Evolutionary conservation across 2,113 vertebrate genomes (phyloP).

Genomic region (Ailuropoda melanoleuca): DNA sequence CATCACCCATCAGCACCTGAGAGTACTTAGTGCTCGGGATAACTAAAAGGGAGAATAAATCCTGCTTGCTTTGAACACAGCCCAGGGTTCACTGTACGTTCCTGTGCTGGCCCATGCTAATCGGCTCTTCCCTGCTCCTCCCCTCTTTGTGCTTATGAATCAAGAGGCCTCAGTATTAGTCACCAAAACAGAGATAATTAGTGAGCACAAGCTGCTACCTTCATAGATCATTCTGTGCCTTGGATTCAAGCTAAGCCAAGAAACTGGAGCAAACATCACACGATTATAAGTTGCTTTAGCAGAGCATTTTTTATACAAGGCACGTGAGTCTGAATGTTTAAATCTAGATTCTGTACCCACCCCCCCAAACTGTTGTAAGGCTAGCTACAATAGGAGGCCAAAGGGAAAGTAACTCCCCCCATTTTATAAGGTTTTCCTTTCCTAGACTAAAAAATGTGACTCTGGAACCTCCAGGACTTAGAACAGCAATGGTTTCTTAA

Average conservation of each 20-base stretch:
- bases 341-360: conserved; percentile 69
- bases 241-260: conserved; percentile 67
- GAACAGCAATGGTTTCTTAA: conserved; percentile 70
- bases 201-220: conserved; percentile 63
- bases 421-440: conserved; percentile 17
- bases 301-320: not conserved
- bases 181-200: conserved; percentile 76
- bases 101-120: not conserved
- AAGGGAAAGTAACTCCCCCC: not conserved
- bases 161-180: conserved; percentile 72
- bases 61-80: conserved; percentile 72
- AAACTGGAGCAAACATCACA: conserved; percentile 63
- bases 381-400: not conserved
- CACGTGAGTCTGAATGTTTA: not conserved
- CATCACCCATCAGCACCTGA: not conserved
- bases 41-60: conserved; percentile 69
- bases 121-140: conserved; percentile 39
- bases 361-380: not conserved
- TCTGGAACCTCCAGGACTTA: conserved; percentile 36
- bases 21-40: not conserved
- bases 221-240: conserved; percentile 69
- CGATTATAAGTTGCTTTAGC: conserved; percentile 61
- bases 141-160: conserved; percentile 70
- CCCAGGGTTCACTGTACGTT: conserved; percentile 14
- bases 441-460: not conserved